Percentiles rank a stretch among this genome's conserved stretches.
These are phyloP conservation scores for Andinoacara biseriatus DNA, from an alignment of 2,113 vertebrate genomes.

Conservation along the genomic window DNA sequence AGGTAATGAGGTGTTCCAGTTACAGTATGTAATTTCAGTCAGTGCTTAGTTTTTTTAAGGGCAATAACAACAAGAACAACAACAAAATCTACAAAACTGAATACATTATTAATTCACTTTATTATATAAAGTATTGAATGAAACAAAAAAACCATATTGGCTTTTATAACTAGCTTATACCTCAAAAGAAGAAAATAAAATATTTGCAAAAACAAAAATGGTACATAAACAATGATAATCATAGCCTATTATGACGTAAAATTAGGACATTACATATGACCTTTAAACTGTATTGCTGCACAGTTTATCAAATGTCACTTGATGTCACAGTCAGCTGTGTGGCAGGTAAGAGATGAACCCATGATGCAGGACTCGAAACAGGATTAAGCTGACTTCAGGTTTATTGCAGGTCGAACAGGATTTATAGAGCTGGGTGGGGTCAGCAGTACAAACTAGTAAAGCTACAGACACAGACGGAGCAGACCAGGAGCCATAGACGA, in stretches of 20 bases:
- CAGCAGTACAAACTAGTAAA: too few species aligned
- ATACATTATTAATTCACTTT: neutral
- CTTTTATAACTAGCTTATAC: too few species aligned
- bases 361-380: too few species aligned
- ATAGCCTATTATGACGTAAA: neutral
- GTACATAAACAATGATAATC: neutral
- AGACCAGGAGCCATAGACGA: too few species aligned
- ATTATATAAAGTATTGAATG: neutral
- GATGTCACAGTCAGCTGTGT: neutral
- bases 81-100: neutral
- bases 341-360: too few species aligned
- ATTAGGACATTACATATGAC: neutral
- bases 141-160: neutral
- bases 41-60: too few species aligned
- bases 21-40: neutral
- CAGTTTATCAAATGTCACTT: neutral
- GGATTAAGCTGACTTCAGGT: too few species aligned
- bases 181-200: neutral
- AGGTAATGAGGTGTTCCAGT: neutral
- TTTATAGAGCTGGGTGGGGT: too few species aligned
- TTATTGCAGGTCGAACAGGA: too few species aligned
- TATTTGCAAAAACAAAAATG: neutral
- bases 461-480: too few species aligned
- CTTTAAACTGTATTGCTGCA: neutral
- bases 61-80: neutral